A percentile compares a stretch with the other conserved stretches of the same genome.
Conservation (phyloP, 2,113 vertebrate species). For the Centrocercus urophasianus region DNA sequence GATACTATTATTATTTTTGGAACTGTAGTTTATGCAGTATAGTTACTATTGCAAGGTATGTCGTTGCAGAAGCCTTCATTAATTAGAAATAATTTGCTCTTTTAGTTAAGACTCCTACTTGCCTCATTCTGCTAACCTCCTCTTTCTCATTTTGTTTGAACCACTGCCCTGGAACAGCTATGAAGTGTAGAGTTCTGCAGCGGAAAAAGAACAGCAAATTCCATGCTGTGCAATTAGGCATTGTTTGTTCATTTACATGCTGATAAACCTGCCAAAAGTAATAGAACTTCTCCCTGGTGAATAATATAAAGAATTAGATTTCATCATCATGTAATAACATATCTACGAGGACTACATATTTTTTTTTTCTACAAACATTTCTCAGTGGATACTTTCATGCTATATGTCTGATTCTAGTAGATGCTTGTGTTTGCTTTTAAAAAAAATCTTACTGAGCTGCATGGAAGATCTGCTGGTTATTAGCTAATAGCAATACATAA, state of each 20-base stretch:
- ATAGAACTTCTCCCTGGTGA: slow-evolving; percentile 36
- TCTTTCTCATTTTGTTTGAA: slow-evolving; percentile 9
- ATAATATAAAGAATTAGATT: slow-evolving; percentile 66
- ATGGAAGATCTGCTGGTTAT: neutral
- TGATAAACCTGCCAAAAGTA: slow-evolving; percentile 52
- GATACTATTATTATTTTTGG: slow-evolving; percentile 14
- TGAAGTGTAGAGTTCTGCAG: slow-evolving; percentile 32
- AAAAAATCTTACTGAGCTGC: neutral
- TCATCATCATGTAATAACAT: slow-evolving; percentile 15
- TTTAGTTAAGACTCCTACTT: slow-evolving; percentile 5
- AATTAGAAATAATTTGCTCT: slow-evolving; percentile 44
- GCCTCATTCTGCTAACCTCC: neutral
- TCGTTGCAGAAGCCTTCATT: neutral
- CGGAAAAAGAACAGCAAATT: slow-evolving; percentile 45
- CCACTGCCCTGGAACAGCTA: slow-evolving; percentile 4
- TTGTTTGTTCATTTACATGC: slow-evolving; percentile 53
- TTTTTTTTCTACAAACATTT: slow-evolving; percentile 44
- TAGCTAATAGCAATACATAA: slow-evolving; percentile 34
- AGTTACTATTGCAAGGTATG: neutral
- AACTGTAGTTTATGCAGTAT: neutral
- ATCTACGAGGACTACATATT: slow-evolving; percentile 4
- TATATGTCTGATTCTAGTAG: neutral
- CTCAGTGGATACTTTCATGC: neutral
- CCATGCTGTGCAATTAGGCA: neutral
- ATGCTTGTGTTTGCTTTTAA: neutral